Base-by-base conservation (phyloP, 2,888 invertebrate species). In the Drosophila suboccidentalis region DNA sequence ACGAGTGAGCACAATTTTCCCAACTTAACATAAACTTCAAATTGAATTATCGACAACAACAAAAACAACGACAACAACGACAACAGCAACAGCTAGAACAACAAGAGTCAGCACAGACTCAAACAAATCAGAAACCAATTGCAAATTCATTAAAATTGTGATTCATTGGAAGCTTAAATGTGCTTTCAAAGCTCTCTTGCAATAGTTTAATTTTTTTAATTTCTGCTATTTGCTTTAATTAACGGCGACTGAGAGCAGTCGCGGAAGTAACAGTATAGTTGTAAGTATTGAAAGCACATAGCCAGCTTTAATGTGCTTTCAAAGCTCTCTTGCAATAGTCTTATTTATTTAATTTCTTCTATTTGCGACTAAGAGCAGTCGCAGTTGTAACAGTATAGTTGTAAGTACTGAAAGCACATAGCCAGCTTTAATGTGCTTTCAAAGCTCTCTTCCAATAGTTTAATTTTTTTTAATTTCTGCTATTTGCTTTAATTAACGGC, bases 11-110 rank as follows among this genome's bases (percentile, higher is more conserved):
- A 38, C 26, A 26, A 39, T 26, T 39, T 44, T 34, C 9, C 10
- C 6, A 55, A 55, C 34, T 55, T 34, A 34, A 55, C 43, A 44
- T 55, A 44, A 55, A 38, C 50, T 60, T 49, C 38, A 39, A 50
- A 41, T 39, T 51, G 41, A 51, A 58, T 58, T 26, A 47, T 13
- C 11, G 19, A 19, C 55, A 44, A 15, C 44, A 55, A 17, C 55
- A 41, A 9, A 29, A 53, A 0, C n/a, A 3, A 15, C 13, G n/a
- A n/a, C n/a, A n/a, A 17, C 55, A 41, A 9, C 41, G 41, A 0
- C n/a, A 3, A 15, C 13, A 17, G 11, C 29, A 32, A 34, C n/a
- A 44, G 6, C 43, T 22, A 15, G 4, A 17, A 13, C 19, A 43
- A 19, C 19, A 19, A 19, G 11, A 19, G 29, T 9, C 46, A 47